Evolutionary conservation across 2,888 invertebrate species (phyloP).

Genomic region (Pristionchus maxplancki): DNA sequence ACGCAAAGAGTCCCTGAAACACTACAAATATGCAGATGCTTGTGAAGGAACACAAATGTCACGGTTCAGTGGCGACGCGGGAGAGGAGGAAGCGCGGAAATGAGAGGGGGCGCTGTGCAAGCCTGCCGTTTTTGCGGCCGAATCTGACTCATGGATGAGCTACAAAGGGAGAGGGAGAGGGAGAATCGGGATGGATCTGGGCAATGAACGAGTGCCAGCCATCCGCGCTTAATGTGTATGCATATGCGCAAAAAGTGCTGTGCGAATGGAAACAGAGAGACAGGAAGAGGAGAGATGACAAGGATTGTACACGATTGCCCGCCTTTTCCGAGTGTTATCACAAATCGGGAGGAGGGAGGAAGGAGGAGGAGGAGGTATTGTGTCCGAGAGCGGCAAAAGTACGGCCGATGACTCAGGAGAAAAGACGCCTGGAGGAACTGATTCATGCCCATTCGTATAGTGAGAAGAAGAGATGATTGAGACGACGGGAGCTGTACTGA

Average conservation of each 20-base stretch:
- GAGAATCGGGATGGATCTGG: slow-evolving; percentile 12
- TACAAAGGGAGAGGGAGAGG: background rate
- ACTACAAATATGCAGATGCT: background rate
- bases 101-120: slow-evolving; percentile 33
- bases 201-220: slow-evolving; percentile 27
- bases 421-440: slow-evolving; percentile 40
- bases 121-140: slow-evolving; percentile 24
- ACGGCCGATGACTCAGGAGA: slow-evolving; percentile 17
- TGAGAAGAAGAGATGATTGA: slow-evolving; percentile 7
- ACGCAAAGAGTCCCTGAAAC: background rate
- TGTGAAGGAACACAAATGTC: background rate
- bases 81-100: slow-evolving; percentile 8
- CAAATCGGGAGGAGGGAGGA: slow-evolving; percentile 5
- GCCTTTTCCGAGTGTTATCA: slow-evolving; percentile 19
- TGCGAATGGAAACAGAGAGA: slow-evolving; percentile 6
- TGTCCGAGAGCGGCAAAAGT: slow-evolving; percentile 39
- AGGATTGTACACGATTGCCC: slow-evolving; percentile 24
- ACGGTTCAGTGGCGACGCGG: background rate
- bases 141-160: slow-evolving; percentile 22
- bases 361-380: slow-evolving; percentile 41
- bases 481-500: slow-evolving; percentile 13
- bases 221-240: slow-evolving; percentile 44
- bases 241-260: slow-evolving; percentile 46
- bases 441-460: slow-evolving; percentile 41
- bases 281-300: background rate